Evolutionary conservation across 1,140 invertebrate genomes (phyloP), one percentile per base, ranked within the genome.

Genomic region (Formica exsecta): DNA sequence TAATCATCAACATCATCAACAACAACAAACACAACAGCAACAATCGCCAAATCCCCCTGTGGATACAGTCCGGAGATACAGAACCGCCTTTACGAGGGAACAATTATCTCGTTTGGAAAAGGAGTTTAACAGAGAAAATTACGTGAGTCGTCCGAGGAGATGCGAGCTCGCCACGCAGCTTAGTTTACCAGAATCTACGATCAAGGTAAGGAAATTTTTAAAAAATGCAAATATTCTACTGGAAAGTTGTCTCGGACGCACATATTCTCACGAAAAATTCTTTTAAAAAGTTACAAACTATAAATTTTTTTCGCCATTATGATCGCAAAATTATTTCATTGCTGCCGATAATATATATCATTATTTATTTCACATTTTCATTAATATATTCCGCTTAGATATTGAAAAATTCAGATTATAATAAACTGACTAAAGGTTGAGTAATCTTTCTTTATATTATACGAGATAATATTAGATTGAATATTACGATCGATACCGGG

Each of bases 61-160:
- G 83, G 97, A 97, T 90, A 96, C 76, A 51, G 97, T 98, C 75
- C 96, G 99, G 77, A 96, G 99, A 66, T 99, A 99, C 93, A 96
- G 99, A 36, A 99, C 99, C 0, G 99, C 99, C 0, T 99, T 99
- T 95, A 99, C 98, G 0, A 96, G 99, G 38, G 99, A 99, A 92
- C 99, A 99, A 94, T 95, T 99, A 25, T 96, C 96, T 0, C 96
- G 98, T 57, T 95, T 99, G n/a, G 99, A 99, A 95, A 98, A 99
- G 92, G 99, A 99, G 94, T 99, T 99, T 94, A 96, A 97, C 92
- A 97, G 98, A 91, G 99, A 99, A 95, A 99, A 99, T 94, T 99
- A 99, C 94, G 99, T 99, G 0, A 99, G 98, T 1, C 95, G 99
- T 66, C 99, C 99, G 0, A 96, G 98, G 85, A 95, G 99, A 85